Evolutionary conservation across 2,797 vertebrate species (phyloP).

Genomic region (Cryptoblepharus egeriae): DNA sequence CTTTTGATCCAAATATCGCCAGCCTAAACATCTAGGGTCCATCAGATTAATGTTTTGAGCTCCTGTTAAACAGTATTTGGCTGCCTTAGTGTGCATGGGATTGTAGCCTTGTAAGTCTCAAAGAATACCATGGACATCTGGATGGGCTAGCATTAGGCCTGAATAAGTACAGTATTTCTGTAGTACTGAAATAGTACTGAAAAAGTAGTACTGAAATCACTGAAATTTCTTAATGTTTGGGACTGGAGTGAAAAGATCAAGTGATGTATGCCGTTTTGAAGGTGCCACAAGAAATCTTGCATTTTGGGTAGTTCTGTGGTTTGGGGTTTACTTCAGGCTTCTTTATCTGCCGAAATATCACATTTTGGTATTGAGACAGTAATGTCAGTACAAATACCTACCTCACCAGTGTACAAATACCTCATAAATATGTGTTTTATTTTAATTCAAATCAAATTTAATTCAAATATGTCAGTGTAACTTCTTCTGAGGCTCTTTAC

Average conservation of each 20-base stretch:
- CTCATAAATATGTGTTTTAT: too few relatives aligned
- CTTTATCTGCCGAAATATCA: not conserved
- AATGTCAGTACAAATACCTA: not conserved
- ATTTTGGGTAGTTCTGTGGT: not conserved
- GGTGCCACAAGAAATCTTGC: too few relatives aligned
- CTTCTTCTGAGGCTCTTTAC: not conserved
- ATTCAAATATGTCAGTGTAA: not conserved
- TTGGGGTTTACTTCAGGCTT: not conserved
- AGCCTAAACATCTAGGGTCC: not conserved
- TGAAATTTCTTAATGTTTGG: too few relatives aligned
- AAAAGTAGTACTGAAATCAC: too few relatives aligned
- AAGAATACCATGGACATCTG: not conserved
- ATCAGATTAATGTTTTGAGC: not conserved
- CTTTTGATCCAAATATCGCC: not conserved
- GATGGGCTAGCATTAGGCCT: too few relatives aligned
- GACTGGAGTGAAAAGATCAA: not conserved
- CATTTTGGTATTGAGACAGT: not conserved
- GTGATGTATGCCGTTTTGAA: not conserved
- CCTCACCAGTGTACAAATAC: too few relatives aligned
- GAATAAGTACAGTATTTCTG: too few relatives aligned
- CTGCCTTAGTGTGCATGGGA: not conserved
- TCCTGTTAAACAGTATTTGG: not conserved
- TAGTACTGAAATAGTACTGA: too few relatives aligned
- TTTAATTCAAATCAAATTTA: too few relatives aligned
- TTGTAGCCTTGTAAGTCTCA: not conserved